Evolutionary conservation across 2,113 vertebrate species (phyloP).

Genomic region (Eira barbara): DNA sequence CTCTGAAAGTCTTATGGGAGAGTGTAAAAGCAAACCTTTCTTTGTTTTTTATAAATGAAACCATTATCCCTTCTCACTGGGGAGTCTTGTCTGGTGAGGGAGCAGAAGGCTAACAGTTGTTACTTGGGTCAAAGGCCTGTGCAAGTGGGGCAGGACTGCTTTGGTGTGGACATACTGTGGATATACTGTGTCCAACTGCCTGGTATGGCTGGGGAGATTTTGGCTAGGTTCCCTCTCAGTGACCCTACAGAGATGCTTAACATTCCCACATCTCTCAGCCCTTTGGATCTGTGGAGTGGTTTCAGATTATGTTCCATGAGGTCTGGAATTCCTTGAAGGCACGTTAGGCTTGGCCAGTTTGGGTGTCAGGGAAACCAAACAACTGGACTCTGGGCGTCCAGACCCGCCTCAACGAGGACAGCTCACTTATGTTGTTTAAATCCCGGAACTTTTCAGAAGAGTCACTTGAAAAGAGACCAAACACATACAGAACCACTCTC

Average conservation of each 20-base stretch:
- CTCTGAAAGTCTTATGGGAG: not conserved
- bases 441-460: not conserved
- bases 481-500: not conserved
- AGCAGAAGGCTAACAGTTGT: not conserved
- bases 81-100: not conserved
- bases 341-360: not conserved
- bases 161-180: not conserved
- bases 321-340: constrained; percentile 25
- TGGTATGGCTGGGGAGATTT: not conserved
- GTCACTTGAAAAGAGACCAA: not conserved
- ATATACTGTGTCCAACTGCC: not conserved
- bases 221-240: not conserved
- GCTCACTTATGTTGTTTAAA: not conserved
- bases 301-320: not conserved
- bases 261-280: not conserved
- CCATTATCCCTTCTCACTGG: not conserved
- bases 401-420: not conserved
- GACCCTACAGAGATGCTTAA: not conserved
- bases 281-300: not conserved
- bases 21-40: not conserved
- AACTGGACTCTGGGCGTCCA: not conserved
- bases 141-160: not conserved
- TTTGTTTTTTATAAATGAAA: not conserved
- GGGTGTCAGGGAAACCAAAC: constrained; percentile 2
- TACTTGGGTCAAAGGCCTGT: not conserved